Evolutionary conservation across 2,113 vertebrate genomes (phyloP).

Genomic region (Lepisosteus osseus): DNA sequence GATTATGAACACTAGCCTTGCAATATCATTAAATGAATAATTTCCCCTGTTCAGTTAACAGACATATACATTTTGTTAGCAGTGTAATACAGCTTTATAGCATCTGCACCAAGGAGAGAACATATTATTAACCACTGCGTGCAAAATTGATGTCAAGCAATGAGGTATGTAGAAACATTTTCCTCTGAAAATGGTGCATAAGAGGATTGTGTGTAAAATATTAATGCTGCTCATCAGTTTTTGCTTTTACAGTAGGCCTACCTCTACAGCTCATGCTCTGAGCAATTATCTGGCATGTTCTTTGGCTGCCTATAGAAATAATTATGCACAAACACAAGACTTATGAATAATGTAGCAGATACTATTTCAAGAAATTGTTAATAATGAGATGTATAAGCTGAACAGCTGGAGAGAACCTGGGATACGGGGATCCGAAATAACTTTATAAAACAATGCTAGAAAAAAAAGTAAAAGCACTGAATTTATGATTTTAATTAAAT

Average conservation of each 20-base stretch:
- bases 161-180: too few relatives aligned
- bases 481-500: background rate
- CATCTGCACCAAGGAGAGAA: slow-evolving; percentile 4
- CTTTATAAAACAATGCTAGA: background rate
- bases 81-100: background rate
- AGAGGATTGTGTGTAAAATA: background rate
- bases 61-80: background rate
- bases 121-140: background rate
- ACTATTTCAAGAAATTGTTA: background rate
- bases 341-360: slow-evolving; percentile 31
- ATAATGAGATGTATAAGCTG: background rate
- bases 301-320: slow-evolving; percentile 21
- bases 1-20: background rate
- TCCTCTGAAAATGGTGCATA: too few relatives aligned
- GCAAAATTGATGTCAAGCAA: background rate
- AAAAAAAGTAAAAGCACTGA: background rate
- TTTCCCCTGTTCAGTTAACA: slow-evolving; percentile 3
- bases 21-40: background rate
- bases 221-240: background rate
- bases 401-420: slow-evolving; percentile 1
- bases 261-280: background rate
- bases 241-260: background rate
- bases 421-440: slow-evolving; percentile 1
- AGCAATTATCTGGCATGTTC: slow-evolving; percentile 36
- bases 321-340: slow-evolving; percentile 15